These are phyloP conservation scores for Gobius niger DNA, from an alignment of 2,113 vertebrate species.

Conservation along the genomic window DNA sequence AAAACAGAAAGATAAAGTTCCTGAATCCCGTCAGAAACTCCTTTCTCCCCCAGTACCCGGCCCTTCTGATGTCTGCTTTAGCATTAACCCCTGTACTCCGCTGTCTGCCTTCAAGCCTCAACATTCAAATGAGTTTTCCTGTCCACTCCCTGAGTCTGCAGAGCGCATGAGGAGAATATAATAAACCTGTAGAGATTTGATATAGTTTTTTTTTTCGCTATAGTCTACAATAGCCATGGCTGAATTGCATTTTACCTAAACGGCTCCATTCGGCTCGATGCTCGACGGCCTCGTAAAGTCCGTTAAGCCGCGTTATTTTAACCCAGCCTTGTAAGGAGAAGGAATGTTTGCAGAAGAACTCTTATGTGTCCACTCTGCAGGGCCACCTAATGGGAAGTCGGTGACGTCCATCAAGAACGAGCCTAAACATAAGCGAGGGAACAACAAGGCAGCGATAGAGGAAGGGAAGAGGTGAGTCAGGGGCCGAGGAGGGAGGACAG, in stretches of 20 bases:
- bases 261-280: background rate
- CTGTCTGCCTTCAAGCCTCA: background rate
- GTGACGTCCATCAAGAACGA: background rate
- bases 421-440: background rate
- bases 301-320: background rate
- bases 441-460: background rate
- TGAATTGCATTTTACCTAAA: background rate
- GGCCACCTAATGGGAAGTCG: background rate
- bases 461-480: conserved; percentile 18
- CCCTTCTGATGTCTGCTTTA: background rate
- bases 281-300: background rate
- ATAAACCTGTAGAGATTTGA: background rate
- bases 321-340: background rate
- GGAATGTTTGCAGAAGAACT: background rate
- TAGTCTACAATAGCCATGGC: no score
- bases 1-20: no score
- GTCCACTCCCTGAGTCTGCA: conserved; percentile 2
- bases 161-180: background rate
- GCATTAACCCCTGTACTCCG: background rate
- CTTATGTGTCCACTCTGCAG: background rate
- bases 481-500: conserved; percentile 7
- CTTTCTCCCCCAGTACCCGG: no score
- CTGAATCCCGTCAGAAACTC: no score
- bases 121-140: background rate
- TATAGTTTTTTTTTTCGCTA: background rate